Base-by-base conservation (phyloP, 2,888 invertebrate species). In the Parapristionchus giblindavisi region DNA sequence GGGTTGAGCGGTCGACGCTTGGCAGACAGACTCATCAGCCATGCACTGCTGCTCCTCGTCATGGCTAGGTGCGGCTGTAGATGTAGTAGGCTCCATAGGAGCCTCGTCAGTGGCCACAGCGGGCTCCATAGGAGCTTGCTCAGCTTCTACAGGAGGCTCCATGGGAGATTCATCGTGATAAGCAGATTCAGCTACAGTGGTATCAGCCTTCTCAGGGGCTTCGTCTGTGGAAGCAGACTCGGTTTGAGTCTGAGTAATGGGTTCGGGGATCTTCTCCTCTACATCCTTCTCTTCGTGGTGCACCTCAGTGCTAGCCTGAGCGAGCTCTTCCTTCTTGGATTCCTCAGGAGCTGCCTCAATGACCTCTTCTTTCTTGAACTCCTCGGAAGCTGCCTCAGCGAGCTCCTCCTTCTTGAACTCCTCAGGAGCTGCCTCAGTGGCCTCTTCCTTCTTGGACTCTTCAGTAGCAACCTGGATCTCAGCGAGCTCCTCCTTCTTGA, bases 181-280 rank as follows among this genome's bases (percentile, higher is more conserved):
- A 24, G 24, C 17, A 14, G 11, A 11, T 17, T 48, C 56, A 8
- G 8, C 17, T 24, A n/a, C 24, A 8, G 14, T 24, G 24, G 14
- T n/a, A 8, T 61, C 27, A 4, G 36, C 8, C 48, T 65, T 48
- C 29, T 65, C 48, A 14, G 40, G 43, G 17, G 2, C 27, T 29
- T 51, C 68, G 65, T 48, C 48, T 17, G 48, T 48, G 14, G 11
- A n/a, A n/a, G n/a, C n/a, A n/a, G 60, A 17, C 27, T 65, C 65
- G 43, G 40, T 43, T 14, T 65, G 65, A 4, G 65, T 43, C 65
- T 65, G 2, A 43, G 21, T 1, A 17, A 11, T 36, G 51, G 48
- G 52, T 36, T 48, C 51, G 34, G 66, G 51, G 27, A 38, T 51
- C 63, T 38, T 43, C 43, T 63, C 63, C 3, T 43, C 54, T 5